A percentile compares a stretch with the other conserved stretches of the same genome.
These are phyloP conservation scores for Sepioteuthis lessoniana DNA, from an alignment of 2,888 invertebrate genomes.

Conservation along the genomic window DNA sequence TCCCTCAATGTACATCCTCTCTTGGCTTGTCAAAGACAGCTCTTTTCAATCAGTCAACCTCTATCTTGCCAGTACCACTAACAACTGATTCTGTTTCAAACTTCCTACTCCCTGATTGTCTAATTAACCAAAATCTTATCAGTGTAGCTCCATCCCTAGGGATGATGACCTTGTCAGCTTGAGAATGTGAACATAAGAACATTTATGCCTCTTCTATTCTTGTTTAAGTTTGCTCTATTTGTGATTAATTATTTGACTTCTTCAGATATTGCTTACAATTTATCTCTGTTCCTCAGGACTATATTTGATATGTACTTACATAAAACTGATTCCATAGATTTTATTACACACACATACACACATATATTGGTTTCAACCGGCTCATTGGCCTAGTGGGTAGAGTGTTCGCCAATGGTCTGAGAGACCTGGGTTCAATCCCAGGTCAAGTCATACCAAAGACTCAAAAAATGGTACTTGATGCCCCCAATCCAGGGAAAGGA, in stretches of 20 bases:
- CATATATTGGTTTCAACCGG: too few species aligned
- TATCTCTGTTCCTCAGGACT: too few species aligned
- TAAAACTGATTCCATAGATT: too few species aligned
- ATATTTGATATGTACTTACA: too few species aligned
- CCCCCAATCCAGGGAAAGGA: too few species aligned
- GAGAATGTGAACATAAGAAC: not conserved
- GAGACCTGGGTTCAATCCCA: too few species aligned
- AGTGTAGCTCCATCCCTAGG: not conserved
- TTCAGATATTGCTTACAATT: too few species aligned
- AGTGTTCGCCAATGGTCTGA: too few species aligned
- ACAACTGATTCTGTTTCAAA: not conserved
- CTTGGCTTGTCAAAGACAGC: not conserved
- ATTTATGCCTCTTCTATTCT: not conserved
- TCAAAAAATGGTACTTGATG: too few species aligned
- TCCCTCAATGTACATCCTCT: not conserved
- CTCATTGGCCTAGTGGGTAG: too few species aligned
- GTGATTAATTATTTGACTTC: not conserved
- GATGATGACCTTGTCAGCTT: not conserved
- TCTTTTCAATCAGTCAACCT: not conserved
- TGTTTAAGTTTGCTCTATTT: not conserved
- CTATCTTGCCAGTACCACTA: not conserved
- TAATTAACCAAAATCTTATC: not conserved
- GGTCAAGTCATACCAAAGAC: too few species aligned
- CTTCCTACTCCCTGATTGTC: not conserved
- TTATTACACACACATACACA: too few species aligned